Percentiles rank a stretch among this genome's conserved stretches.
These are phyloP conservation scores for Distichodus sexfasciatus DNA, from an alignment of 2,797 vertebrate genomes.

Conservation along the genomic window DNA sequence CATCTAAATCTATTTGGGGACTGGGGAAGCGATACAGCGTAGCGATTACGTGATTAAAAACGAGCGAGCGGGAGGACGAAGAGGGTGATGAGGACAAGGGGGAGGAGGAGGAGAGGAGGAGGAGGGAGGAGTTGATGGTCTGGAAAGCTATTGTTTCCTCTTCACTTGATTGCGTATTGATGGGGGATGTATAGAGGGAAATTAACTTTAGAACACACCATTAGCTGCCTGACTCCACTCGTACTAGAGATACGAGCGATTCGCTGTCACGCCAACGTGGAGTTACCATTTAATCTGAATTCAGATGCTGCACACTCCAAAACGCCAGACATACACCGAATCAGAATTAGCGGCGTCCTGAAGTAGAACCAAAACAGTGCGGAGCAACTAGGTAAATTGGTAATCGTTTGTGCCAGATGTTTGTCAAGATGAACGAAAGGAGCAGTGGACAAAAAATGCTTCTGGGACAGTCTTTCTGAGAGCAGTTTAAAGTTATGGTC, in stretches of 20 bases:
- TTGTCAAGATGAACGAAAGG: no score
- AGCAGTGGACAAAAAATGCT: no score
- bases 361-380: no score
- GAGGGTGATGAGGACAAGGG: no score
- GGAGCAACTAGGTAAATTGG: no score
- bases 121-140: slow-evolving; percentile 55
- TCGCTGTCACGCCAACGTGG: slow-evolving; percentile 62
- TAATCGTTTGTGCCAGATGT: no score
- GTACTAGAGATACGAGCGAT: slow-evolving; percentile 60
- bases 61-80: slow-evolving; percentile 21
- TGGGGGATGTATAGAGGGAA: slow-evolving; percentile 72
- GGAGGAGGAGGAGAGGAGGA: neutral
- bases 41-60: slow-evolving; percentile 68
- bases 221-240: slow-evolving; percentile 68
- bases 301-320: no score
- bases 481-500: no score
- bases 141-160: slow-evolving; percentile 64
- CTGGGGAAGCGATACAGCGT: slow-evolving; percentile 57
- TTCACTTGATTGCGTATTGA: slow-evolving; percentile 79
- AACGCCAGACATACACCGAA: no score
- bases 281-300: slow-evolving; percentile 8
- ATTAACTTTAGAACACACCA: slow-evolving; percentile 74
- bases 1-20: slow-evolving; percentile 59
- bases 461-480: no score
- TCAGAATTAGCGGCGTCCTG: no score